Evolutionary conservation across 2,113 vertebrate genomes (phyloP).

Genomic region (Ursus arctos): DNA sequence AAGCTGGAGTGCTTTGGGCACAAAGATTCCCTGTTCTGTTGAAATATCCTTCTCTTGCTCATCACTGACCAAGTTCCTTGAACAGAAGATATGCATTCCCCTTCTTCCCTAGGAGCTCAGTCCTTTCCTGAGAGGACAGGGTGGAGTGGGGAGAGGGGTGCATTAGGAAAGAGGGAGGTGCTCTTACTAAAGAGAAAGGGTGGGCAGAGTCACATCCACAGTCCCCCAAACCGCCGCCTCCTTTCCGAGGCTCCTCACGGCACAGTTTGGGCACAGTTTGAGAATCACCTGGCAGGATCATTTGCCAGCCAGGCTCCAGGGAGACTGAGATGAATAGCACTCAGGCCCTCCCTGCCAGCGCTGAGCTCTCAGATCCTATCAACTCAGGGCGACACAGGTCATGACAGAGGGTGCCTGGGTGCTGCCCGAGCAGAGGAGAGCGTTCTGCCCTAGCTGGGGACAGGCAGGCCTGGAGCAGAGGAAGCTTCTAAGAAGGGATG

Average conservation of each 20-base stretch:
- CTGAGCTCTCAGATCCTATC: neutral
- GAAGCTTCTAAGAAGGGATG: neutral
- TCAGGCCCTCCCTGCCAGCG: neutral
- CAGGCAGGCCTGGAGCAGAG: neutral
- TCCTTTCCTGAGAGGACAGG: neutral
- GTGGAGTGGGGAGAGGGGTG: neutral
- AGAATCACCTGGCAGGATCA: neutral
- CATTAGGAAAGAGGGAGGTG: neutral
- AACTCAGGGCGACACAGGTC: neutral
- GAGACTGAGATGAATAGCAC: neutral
- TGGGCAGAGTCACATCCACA: neutral
- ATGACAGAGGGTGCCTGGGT: neutral
- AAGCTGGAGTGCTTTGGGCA: too few species aligned
- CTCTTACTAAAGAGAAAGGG: neutral
- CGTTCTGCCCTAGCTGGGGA: too few species aligned
- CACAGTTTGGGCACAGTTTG: neutral
- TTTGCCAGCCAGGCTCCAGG: neutral
- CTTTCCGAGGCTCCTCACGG: fast-evolving
- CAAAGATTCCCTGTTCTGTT: neutral
- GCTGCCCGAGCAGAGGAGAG: too few species aligned
- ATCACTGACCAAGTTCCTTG: neutral
- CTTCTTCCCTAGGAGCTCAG: neutral
- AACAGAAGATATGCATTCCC: neutral
- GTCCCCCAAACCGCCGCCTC: neutral
- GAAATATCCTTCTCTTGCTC: neutral